Evolutionary conservation across 1,140 invertebrate species (phyloP), one percentile per base, ranked within the genome.

Genomic region (Penaeus chinensis): DNA sequence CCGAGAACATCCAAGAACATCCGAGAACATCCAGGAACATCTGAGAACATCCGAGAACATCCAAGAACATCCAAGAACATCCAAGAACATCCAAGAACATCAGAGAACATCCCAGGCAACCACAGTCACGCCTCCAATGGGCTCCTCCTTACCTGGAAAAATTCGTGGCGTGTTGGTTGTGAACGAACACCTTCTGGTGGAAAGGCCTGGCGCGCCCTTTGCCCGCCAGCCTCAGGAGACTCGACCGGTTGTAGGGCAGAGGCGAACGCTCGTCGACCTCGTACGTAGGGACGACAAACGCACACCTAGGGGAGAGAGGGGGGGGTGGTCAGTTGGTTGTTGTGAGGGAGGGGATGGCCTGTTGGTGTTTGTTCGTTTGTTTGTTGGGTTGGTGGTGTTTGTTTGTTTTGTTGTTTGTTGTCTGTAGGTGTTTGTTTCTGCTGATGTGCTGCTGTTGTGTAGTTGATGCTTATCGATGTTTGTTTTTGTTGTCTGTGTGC

Each of bases 221-320:
- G 83, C 93, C 94, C 3, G 96, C 95, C 42, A 97, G 92, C 80
- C 95, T 92, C 18, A 98, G 91, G 2, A 99, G 92, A 63, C 96
- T 95, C 3, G 93, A 94, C 92, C 98, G 98, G 89, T 95, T 96
- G 7, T 92, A 91, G 0, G 97, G 97, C 91, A 97, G 96, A 2
- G 93, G 93, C 2, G 96, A 95, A 60, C 95, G 92, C 32, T 94
- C 94, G 90, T 97, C 95, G 80, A 98, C 92, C 92, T 99, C 97
- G 92, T 97, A 98, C 0, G 96, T 98, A 0, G 98, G 97, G 85
- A 99, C 95, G 5, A 99, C 97, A 92, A 96, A 99, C 4, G 96
- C 97, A 91, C 96, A 97, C 79, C 91, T 92, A n/a, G 80, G 79
- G 24, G 11, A 5, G n/a, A 85, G 54, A 74, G 19, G 24, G 69